A percentile compares a stretch with the other conserved stretches of the same genome.
phyloP scores from a whole-genome alignment of 1,140 invertebrate species.

The Drosophila repleta region DNA sequence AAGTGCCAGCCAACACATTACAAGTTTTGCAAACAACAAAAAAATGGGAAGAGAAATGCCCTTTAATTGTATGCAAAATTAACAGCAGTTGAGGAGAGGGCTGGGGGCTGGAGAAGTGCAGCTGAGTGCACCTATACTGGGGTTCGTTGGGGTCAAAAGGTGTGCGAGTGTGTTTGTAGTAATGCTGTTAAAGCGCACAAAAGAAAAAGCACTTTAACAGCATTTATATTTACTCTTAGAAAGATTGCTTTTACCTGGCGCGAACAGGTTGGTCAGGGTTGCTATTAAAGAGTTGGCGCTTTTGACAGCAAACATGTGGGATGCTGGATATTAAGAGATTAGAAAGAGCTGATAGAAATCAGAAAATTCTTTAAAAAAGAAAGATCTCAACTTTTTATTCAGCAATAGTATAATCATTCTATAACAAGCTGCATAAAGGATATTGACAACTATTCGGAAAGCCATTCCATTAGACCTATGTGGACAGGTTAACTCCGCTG shows the following conservation, averaged over 20 bases:
- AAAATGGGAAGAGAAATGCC: conserved; percentile 5
- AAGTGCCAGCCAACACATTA: conserved; percentile 51
- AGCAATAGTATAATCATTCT: too few species aligned
- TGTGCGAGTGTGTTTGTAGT: not conserved
- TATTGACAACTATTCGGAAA: too few species aligned
- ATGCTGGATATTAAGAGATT: not conserved
- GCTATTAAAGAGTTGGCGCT: not conserved
- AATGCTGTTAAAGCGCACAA: conserved; percentile 5
- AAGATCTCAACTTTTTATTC: too few species aligned
- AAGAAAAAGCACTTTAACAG: conserved; percentile 41
- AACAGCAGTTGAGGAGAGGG: conserved; percentile 11
- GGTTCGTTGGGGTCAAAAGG: conserved; percentile 1
- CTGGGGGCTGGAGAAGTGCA: not conserved
- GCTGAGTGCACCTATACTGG: not conserved
- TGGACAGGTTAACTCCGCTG: too few species aligned
- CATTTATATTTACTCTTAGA: conserved; percentile 5
- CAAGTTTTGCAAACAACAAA: conserved; percentile 21
- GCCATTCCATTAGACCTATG: too few species aligned
- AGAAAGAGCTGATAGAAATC: too few species aligned
- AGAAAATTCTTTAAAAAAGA: too few species aligned
- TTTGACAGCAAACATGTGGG: not conserved
- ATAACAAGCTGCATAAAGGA: too few species aligned
- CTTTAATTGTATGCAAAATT: conserved; percentile 65
- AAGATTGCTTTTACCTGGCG: conserved; percentile 23
- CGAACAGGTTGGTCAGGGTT: conserved; percentile 4